These are phyloP conservation scores for Alloplasta piceator DNA, from an alignment of 2,888 invertebrate species.

Conservation along the genomic window DNA sequence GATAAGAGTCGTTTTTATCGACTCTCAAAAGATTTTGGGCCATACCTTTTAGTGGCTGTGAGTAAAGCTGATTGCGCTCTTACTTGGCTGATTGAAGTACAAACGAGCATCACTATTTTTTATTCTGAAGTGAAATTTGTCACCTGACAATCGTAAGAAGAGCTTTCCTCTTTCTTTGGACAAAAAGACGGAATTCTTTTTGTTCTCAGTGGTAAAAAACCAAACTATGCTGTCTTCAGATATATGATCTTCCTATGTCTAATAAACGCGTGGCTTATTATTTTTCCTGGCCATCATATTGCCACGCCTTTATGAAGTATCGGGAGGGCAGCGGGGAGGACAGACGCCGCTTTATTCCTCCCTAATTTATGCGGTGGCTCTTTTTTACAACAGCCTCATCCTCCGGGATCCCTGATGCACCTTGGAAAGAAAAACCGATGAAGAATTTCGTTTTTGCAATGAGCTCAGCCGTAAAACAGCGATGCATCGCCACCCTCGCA, in stretches of 20 bases:
- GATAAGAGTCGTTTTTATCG: too few relatives aligned
- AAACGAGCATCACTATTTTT: too few relatives aligned
- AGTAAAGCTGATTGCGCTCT: too few relatives aligned
- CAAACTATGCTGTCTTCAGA: neutral
- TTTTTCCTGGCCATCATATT: neutral
- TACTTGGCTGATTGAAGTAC: too few relatives aligned
- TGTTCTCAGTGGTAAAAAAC: too few relatives aligned
- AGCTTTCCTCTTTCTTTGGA: too few relatives aligned
- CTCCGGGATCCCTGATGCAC: constrained; percentile 6
- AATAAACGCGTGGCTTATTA: neutral
- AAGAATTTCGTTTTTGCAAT: constrained; percentile 18
- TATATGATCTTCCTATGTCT: neutral
- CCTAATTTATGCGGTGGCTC: neutral
- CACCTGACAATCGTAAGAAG: too few relatives aligned
- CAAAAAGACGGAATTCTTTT: too few relatives aligned
- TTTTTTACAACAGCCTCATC: neutral
- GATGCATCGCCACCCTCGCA: constrained; percentile 2
- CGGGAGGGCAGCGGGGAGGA: neutral
- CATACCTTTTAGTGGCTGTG: too few relatives aligned
- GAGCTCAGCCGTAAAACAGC: constrained; percentile 8
- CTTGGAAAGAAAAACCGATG: constrained; percentile 35
- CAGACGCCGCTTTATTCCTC: constrained; percentile 15
- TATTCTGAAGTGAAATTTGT: too few relatives aligned
- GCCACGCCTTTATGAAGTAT: constrained; percentile 28
- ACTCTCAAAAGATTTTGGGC: too few relatives aligned